Percentiles rank a stretch among this genome's conserved stretches.
Evolutionary conservation across 1,140 invertebrate genomes (phyloP).

Genomic region (Drosophila santomea): DNA sequence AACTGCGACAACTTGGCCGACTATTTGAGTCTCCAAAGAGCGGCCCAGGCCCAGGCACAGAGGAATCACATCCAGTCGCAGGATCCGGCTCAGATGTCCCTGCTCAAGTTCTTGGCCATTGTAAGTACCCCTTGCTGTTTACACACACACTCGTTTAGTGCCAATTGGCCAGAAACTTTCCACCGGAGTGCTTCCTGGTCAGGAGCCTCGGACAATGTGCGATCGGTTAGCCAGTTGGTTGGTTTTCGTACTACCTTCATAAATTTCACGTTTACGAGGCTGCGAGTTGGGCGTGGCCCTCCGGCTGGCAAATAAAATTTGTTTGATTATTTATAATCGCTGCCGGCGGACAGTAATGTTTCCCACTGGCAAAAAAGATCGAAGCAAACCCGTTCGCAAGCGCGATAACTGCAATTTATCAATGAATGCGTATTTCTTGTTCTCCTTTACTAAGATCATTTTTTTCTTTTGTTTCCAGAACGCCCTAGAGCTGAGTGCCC

Average conservation of each 20-base stretch:
- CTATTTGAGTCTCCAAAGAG: constrained; percentile 75
- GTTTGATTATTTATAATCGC: constrained; percentile 71
- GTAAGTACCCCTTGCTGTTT: constrained; percentile 85
- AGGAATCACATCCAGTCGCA: constrained; percentile 32
- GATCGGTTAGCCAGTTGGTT: constrained; percentile 52
- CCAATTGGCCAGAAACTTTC: constrained; percentile 37
- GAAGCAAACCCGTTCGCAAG: constrained; percentile 8
- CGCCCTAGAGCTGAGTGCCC: constrained; percentile 95
- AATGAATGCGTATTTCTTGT: constrained; percentile 4
- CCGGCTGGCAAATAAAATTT: constrained; percentile 56
- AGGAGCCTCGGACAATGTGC: constrained; percentile 65
- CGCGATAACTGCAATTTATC: constrained; percentile 13
- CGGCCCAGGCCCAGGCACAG: constrained; percentile 57
- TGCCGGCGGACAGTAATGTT: constrained; percentile 28
- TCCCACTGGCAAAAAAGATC: neutral
- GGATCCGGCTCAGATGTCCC: constrained; percentile 85
- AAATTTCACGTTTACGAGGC: constrained; percentile 70
- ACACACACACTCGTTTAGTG: neutral
- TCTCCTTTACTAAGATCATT: neutral
- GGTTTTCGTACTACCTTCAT: constrained; percentile 49
- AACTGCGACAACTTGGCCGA: constrained; percentile 78
- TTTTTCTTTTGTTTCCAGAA: constrained; percentile 88
- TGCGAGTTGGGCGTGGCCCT: constrained; percentile 23
- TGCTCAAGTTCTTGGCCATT: constrained; percentile 88
- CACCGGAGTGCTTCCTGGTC: constrained; percentile 56